Evolutionary conservation across 1,140 invertebrate species (phyloP).

Genomic region (Hyphantria cunea): DNA sequence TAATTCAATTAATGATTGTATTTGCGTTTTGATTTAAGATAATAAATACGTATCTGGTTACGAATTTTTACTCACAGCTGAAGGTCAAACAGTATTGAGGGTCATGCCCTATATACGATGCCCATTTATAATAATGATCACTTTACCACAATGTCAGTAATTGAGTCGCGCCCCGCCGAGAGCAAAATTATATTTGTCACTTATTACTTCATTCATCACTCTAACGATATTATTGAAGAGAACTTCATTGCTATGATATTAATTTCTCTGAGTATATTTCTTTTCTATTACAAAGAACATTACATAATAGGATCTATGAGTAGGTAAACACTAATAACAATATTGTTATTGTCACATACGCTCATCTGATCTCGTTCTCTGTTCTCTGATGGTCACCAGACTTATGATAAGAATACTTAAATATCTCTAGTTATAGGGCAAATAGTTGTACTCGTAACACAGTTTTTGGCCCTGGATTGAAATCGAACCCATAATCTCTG

Average conservation of each 20-base stretch:
- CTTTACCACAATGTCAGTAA: neutral
- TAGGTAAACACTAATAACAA: neutral
- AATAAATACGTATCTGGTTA: neutral
- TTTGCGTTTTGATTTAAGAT: neutral
- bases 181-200: neutral
- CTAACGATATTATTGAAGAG: constrained; percentile 1
- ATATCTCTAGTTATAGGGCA: too few relatives aligned
- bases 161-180: neutral
- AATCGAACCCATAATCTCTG: too few relatives aligned
- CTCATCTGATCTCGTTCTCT: neutral
- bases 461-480: too few relatives aligned
- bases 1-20: too few relatives aligned
- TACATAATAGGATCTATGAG: neutral
- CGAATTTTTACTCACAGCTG: neutral
- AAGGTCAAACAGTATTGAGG: neutral
- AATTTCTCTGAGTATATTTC: neutral
- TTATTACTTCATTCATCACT: neutral
- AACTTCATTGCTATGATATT: neutral
- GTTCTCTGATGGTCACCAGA: too few relatives aligned
- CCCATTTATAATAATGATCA: neutral
- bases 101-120: neutral
- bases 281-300: neutral
- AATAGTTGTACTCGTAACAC: too few relatives aligned
- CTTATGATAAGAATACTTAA: too few relatives aligned
- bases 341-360: neutral